Base-by-base conservation (phyloP, 2,888 invertebrate genomes). In the Crepidodera aurea region DNA sequence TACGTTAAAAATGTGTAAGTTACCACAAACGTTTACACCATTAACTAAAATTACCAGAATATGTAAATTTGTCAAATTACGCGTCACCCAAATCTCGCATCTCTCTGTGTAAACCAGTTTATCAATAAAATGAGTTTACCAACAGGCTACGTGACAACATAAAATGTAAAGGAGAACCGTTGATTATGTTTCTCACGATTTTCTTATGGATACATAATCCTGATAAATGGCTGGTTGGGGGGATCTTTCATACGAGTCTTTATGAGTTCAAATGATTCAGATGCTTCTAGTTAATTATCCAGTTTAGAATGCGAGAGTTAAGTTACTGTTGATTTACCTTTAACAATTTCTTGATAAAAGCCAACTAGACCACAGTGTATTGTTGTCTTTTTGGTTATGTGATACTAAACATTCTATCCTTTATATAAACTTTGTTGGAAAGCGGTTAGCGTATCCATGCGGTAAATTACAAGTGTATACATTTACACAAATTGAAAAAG, bases 201-300 rank as follows among this genome's bases (percentile, higher is more conserved):
- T 40, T 42, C 60, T 62, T 53, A 55, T 62, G 67, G 69, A 51
- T 66, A 69, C 56, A 63, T 58, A 67, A 71, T 67, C 69, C 64
- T 71, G 68, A 71, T 66, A 71, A 69, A 69, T 69, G 51, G 65
- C 42, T 40, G 62, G 37, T 25, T 40, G 50, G 53, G 46, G 62
- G 25, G n/a, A 53, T 44, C 46, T 39, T 53, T 27, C 29, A 48
- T 39, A 60, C 56, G 18, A 29, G 39, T 44, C 50, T 51, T 51
- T 27, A 27, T 27, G 55, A 29, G 25, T 53, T 59, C 51, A 57
- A 60, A 60, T 64, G 37, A 64, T 64, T 64, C 46, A 27, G 60
- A 22, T 62, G 50, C 25, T 40, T 62, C 39, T 22, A 22, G 6
- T 50, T 60, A 44, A 48, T 50, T 51, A 59, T 40, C 50, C 27